These are phyloP conservation scores for Balaenoptera acutorostrata DNA, from an alignment of 2,113 vertebrate species.

Conservation along the genomic window DNA sequence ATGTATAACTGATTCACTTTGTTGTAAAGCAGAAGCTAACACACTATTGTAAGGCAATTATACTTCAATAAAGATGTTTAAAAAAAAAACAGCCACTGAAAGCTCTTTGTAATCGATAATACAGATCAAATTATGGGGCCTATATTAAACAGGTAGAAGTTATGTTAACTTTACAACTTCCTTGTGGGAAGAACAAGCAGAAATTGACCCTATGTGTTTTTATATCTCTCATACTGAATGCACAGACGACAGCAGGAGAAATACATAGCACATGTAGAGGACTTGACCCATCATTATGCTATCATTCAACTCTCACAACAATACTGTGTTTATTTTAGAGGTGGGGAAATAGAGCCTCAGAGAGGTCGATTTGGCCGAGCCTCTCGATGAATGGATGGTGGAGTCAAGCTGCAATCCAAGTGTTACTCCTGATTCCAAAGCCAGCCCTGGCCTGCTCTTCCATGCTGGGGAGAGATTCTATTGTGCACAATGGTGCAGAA, in stretches of 20 bases:
- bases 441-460: neutral
- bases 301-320: neutral
- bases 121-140: slow-evolving; percentile 52
- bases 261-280: neutral
- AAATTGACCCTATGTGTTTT: neutral
- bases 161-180: slow-evolving; percentile 67
- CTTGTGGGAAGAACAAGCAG: slow-evolving; percentile 23
- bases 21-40: too few species aligned
- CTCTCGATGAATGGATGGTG: neutral
- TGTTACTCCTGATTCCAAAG: neutral
- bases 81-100: slow-evolving; percentile 57
- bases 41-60: too few species aligned
- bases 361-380: neutral
- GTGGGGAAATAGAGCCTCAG: neutral
- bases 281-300: neutral
- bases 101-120: slow-evolving; percentile 71
- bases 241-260: neutral
- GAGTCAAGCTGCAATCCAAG: neutral
- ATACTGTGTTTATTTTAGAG: neutral
- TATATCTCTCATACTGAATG: neutral
- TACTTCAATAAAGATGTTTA: too few species aligned
- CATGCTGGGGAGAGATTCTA: neutral
- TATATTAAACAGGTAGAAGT: slow-evolving; percentile 64
- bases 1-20: too few species aligned
- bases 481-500: neutral